Evolutionary conservation across 1,140 invertebrate genomes (phyloP), one percentile per base, ranked within the genome.

Genomic region (Heliconius melpomene): DNA sequence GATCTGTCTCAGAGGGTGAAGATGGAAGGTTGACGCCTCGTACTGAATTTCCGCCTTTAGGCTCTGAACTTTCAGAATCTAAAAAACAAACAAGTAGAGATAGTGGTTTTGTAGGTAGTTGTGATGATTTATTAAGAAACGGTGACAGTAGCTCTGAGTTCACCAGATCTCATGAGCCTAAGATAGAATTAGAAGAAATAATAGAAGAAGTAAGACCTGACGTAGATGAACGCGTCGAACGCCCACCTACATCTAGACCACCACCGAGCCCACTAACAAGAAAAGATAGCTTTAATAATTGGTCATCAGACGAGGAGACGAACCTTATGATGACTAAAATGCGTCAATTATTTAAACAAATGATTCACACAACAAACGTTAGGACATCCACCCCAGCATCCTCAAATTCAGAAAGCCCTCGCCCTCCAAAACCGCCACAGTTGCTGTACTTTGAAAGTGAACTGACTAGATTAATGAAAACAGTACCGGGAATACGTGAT

Each of bases 321-420:
- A 98, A 98, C 91, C 91, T 98, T 11, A 98, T 98, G 98, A 98
- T 98, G 98, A 97, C 97, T 13, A 98, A 98, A 94, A 98, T 98
- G 97, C 95, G 97, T 6, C 97, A 98, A 83, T 98, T 98, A 89
- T 98, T 98, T 90, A 98, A 98, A 91, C 98, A 97, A 32, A 97
- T 98, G 95, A 96, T 98, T 2, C 97, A 96, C 60, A 95, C 96
- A 0, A 95, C 95, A 7, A 96, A 96, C 86, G 95, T 95, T 1
- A 95, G 82, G 88, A 96, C 95, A 11, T 95, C 96, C 0, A 96
- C 94, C 20, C 94, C 95, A 3, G 95, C 95, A 16, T 95, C 95
- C 52, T 81, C 91, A 0, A 93, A 96, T 92, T 94, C 96, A 82
- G 80, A 95, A 94, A 88, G 90, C 90, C 80, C 96, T 92, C 95